Evolutionary conservation across 2,888 invertebrate species (phyloP).

Genomic region (Rhaphigaster nebulosa): DNA sequence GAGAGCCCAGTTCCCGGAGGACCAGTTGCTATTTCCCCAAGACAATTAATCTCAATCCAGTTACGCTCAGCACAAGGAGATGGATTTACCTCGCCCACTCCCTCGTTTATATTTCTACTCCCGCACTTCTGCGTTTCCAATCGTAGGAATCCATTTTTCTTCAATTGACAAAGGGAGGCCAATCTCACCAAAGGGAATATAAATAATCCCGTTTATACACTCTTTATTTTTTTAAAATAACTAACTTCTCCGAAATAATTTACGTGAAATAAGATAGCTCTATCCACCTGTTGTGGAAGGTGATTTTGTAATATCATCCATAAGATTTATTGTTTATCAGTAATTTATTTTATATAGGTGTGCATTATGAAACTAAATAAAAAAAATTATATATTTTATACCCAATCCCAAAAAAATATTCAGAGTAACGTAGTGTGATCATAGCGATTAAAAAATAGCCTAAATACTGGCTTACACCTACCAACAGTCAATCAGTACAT

Average conservation of each 20-base stretch:
- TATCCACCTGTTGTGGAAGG: background rate
- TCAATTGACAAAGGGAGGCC: constrained; percentile 16
- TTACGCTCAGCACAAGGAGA: constrained; percentile 9
- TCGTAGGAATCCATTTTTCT: constrained; percentile 30
- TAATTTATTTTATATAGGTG: no score
- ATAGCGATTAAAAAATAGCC: no score
- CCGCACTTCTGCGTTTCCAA: constrained; percentile 26
- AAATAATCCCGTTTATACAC: background rate
- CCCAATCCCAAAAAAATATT: no score
- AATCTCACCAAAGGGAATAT: background rate
- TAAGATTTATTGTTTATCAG: no score
- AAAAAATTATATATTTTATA: no score
- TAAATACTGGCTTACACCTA: no score
- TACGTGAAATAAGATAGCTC: background rate
- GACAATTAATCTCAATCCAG: constrained; percentile 46
- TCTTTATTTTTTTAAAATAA: background rate
- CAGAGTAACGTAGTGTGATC: no score
- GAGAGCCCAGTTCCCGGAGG: background rate
- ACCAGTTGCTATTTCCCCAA: constrained; percentile 26
- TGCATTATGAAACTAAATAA: no score
- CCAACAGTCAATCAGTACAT: no score
- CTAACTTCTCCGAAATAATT: background rate
- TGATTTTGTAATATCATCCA: background rate
- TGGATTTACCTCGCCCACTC: constrained; percentile 20
- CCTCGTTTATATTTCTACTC: constrained; percentile 16